Conservation (phyloP, 2,888 invertebrate genomes). For the Aphidoletes aphidimyza region DNA sequence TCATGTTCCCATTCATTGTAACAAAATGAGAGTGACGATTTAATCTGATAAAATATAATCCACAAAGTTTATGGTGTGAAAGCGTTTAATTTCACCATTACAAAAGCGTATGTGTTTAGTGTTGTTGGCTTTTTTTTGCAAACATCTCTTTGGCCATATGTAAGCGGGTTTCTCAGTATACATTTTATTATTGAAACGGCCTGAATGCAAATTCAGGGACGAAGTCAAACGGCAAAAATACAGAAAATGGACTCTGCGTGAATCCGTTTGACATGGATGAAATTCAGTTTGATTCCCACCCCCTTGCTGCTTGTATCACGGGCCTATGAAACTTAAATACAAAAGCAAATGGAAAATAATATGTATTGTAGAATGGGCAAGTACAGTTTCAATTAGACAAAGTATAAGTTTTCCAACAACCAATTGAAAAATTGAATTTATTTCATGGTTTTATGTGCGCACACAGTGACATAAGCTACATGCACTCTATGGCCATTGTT, state of each 20-base stretch:
- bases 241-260: background rate
- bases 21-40: background rate
- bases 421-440: constrained; percentile 17
- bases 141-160: no score
- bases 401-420: constrained; percentile 13
- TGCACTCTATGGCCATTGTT: background rate
- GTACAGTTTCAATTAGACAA: constrained; percentile 44
- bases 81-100: constrained; percentile 7
- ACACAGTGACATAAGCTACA: constrained; percentile 12
- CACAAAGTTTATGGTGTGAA: background rate
- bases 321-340: background rate
- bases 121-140: no score
- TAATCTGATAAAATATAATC: background rate
- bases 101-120: background rate
- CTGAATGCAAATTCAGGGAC: background rate
- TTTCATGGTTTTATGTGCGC: background rate
- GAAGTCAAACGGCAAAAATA: background rate
- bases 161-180: no score
- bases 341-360: background rate
- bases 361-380: background rate
- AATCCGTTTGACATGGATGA: background rate
- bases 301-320: background rate
- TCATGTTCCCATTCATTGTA: background rate
- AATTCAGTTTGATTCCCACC: constrained; percentile 27
- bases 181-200: no score